Evolutionary conservation across 2,113 vertebrate species (phyloP).

Genomic region (Micronycteris hirsuta): DNA sequence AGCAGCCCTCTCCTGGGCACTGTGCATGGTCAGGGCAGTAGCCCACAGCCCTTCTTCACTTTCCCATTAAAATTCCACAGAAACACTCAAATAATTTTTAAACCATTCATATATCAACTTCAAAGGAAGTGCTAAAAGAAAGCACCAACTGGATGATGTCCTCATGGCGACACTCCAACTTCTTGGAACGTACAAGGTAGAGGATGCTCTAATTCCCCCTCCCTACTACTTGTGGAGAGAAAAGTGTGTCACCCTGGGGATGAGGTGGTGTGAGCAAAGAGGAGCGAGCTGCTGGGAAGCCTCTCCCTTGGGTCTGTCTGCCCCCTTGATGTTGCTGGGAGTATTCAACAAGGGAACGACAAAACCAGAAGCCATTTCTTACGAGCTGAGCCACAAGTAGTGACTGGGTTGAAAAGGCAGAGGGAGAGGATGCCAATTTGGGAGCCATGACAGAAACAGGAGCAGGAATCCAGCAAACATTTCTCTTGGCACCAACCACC

Average conservation of each 20-base stretch:
- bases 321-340: neutral
- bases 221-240: neutral
- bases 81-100: neutral
- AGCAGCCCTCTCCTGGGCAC: neutral
- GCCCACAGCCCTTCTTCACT: neutral
- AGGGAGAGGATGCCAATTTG: neutral
- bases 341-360: neutral
- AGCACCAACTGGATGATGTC: neutral
- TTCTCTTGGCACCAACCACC: too few relatives aligned
- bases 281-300: neutral
- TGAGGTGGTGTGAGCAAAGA: neutral
- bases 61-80: neutral
- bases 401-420: neutral
- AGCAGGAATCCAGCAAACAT: neutral
- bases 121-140: neutral
- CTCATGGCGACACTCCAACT: neutral
- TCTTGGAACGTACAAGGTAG: neutral
- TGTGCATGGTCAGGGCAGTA: too few relatives aligned
- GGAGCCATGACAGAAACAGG: neutral
- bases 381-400: neutral
- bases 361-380: neutral
- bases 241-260: neutral
- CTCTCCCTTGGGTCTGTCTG: neutral
- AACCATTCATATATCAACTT: neutral
- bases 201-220: neutral